Base-by-base conservation (phyloP, 2,888 invertebrate genomes). In the Ligdia adustata region DNA sequence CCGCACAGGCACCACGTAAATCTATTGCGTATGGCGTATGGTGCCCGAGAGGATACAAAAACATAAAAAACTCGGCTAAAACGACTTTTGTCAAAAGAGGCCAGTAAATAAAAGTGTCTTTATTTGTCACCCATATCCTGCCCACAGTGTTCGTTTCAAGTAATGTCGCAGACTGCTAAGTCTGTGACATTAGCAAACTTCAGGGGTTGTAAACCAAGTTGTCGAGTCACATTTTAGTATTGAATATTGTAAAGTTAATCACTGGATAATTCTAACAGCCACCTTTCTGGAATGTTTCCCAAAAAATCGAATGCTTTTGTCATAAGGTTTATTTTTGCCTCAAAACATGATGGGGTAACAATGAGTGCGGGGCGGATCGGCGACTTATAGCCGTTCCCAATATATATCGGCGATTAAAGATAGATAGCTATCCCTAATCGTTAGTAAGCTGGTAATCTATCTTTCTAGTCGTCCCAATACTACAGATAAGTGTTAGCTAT, bases 181-280 rank as follows among this genome's bases (percentile, higher is more conserved):
- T n/a, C n/a, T n/a, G n/a, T n/a, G n/a, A n/a, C n/a, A 24, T n/a
- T n/a, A 7, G 9, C 24, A 24, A 7, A 24, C 24, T 24, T 24
- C 24, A 24, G 24, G 24, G 2, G 24, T 32, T 32, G 32, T 32
- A 32, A 18, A 32, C 34, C 34, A 34, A 34, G 9, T 34, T 34
- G 34, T 34, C 20, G 34, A 34, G 34, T 22, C 34, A 34, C 34
- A 34, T 34, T 34, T 34, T 34, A 34, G 12, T 34, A 34, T 34
- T 34, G 34, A 34, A 22, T 34, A 34, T 34, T 33, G 32, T 11
- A 33, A 33, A 5, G 32, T 33, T 33, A 33, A 33, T 33, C 11
- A 31, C 31, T 31, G 7, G 31, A 31, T 31, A 31, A 31, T 31
- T 31, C 31, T 31, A 31, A 31, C 32, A 33, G 13, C 12, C 13